Conservation (phyloP, 2,797 vertebrate species). For the Myripristis murdjan region DNA sequence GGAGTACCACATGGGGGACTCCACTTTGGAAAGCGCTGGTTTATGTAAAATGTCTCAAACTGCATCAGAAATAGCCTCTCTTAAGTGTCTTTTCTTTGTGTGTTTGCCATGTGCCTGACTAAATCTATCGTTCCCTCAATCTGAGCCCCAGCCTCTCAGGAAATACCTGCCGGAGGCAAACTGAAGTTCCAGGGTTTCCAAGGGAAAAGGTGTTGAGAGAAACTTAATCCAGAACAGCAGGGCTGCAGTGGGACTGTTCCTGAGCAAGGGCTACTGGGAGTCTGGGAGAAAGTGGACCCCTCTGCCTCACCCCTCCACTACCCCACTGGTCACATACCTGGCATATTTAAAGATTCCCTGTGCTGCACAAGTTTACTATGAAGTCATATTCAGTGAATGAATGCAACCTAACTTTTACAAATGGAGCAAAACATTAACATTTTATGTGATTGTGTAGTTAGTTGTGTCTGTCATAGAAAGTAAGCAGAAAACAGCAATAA, state of each 20-base stretch:
- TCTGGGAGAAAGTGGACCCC: slow-evolving; percentile 21
- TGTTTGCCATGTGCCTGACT: slow-evolving; percentile 31
- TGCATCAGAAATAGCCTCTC: slow-evolving; percentile 32
- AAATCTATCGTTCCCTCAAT: slow-evolving; percentile 25
- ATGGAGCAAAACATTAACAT: neutral
- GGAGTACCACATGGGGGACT: neutral
- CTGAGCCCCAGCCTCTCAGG: slow-evolving; percentile 37
- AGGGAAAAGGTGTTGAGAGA: slow-evolving; percentile 58
- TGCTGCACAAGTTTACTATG: slow-evolving; percentile 8
- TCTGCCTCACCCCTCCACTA: slow-evolving; percentile 22
- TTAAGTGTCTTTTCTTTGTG: slow-evolving; percentile 17
- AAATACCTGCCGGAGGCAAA: slow-evolving; percentile 49
- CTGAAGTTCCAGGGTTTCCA: slow-evolving; percentile 41
- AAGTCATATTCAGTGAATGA: neutral
- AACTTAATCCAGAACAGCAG: slow-evolving; percentile 48
- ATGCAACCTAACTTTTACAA: neutral
- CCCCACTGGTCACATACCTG: slow-evolving; percentile 58
- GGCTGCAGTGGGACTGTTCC: slow-evolving; percentile 9
- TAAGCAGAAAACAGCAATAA: no score
- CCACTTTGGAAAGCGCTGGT: slow-evolving; percentile 7
- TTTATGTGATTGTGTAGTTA: neutral
- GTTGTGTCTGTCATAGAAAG: neutral
- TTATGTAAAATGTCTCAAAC: slow-evolving; percentile 53
- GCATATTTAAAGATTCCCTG: slow-evolving; percentile 58
- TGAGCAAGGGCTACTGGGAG: slow-evolving; percentile 6